phyloP scores from a whole-genome alignment of 2,113 vertebrate genomes.

The Mystacornis crossleyi region DNA sequence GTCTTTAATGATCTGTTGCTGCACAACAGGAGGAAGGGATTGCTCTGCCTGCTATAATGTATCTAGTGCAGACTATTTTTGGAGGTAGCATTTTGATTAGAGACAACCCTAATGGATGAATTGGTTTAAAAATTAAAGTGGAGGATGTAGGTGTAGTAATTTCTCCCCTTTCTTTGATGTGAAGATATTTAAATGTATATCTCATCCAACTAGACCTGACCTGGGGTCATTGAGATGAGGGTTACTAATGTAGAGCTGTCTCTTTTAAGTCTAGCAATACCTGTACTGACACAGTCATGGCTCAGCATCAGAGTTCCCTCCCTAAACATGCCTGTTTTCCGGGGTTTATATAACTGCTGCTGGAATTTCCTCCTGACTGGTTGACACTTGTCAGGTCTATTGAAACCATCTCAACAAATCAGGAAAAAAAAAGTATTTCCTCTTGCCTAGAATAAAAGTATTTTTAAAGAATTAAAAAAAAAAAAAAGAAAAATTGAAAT shows the following conservation, averaged over 20 bases:
- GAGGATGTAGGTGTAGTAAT: neutral
- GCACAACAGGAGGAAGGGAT: neutral
- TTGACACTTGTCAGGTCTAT: constrained; percentile 18
- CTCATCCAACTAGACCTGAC: neutral
- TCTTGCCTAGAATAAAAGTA: neutral
- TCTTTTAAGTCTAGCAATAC: constrained; percentile 8
- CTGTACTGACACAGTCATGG: neutral
- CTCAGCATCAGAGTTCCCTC: neutral
- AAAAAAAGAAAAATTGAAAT: neutral
- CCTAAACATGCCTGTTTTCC: neutral
- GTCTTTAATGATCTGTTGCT: neutral
- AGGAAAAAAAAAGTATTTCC: neutral
- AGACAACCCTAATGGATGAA: neutral
- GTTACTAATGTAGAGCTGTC: neutral
- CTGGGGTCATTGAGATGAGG: neutral
- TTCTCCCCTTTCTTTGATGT: neutral
- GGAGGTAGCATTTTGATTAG: neutral
- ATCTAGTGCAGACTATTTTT: neutral
- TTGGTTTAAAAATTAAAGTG: neutral
- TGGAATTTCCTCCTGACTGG: constrained; percentile 36
- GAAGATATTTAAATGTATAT: neutral
- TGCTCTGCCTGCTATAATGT: neutral
- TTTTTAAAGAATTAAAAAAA: neutral
- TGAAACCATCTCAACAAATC: neutral
- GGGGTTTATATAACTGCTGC: constrained; percentile 11